Evolutionary conservation across 2,888 invertebrate species (phyloP).

Genomic region (Chloroclysta siterata): DNA sequence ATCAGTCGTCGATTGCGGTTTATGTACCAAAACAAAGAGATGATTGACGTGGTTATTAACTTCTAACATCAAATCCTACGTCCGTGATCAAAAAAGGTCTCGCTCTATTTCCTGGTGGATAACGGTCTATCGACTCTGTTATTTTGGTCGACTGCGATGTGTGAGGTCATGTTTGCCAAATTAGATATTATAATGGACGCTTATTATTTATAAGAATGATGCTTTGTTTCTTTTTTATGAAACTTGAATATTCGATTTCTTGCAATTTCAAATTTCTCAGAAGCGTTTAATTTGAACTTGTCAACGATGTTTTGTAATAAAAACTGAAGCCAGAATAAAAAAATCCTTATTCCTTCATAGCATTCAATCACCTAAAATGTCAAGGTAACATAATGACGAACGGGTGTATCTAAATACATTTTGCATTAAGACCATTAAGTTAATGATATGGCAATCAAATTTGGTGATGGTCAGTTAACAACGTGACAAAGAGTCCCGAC

Average conservation of each 20-base stretch:
- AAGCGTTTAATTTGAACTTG: neutral
- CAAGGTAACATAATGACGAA: no score
- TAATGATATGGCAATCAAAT: no score
- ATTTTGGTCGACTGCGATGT: slow-evolving; percentile 51
- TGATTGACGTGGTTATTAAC: slow-evolving; percentile 39
- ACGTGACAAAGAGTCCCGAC: no score
- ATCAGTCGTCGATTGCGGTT: slow-evolving; percentile 41
- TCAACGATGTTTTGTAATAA: neutral
- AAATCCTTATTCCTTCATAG: no score
- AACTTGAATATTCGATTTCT: slow-evolving; percentile 25
- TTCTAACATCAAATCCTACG: slow-evolving; percentile 41
- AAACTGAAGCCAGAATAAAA: no score
- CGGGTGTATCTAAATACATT: no score
- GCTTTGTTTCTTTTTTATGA: slow-evolving; percentile 39
- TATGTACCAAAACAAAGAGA: slow-evolving; percentile 43
- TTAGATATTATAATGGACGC: slow-evolving; percentile 53
- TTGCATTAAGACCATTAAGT: no score
- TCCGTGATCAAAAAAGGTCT: slow-evolving; percentile 52
- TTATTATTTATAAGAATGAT: slow-evolving; percentile 38
- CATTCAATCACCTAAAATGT: no score
- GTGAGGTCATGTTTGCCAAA: slow-evolving; percentile 60
- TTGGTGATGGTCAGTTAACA: no score
- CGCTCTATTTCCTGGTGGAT: slow-evolving; percentile 61
- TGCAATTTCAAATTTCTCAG: slow-evolving; percentile 11
- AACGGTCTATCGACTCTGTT: slow-evolving; percentile 55